Evolutionary conservation across 2,797 vertebrate genomes (phyloP).

Genomic region (Mormyrops boulengeri): DNA sequence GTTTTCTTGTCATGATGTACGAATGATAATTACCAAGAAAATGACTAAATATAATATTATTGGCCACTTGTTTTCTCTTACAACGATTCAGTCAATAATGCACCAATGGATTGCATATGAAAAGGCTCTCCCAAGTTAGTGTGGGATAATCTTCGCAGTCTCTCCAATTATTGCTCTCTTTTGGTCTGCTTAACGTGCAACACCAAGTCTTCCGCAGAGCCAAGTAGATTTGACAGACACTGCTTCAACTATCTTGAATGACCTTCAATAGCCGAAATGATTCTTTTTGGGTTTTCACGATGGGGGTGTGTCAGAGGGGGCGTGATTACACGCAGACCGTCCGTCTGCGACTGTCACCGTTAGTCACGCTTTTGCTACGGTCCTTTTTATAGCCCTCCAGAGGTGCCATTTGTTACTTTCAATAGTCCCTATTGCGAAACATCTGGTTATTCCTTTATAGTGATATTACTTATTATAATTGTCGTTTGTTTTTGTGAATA

Average conservation of each 20-base stretch:
- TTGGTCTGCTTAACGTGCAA: neutral
- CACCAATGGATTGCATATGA: neutral
- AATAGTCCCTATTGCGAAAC: neutral
- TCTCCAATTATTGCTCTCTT: neutral
- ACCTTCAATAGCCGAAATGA: neutral
- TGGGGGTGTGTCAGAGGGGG: neutral
- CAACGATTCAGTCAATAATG: neutral
- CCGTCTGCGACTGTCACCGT: neutral
- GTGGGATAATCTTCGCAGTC: neutral
- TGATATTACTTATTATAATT: neutral
- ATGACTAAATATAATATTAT: neutral
- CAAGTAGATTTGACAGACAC: neutral
- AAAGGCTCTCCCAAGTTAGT: neutral
- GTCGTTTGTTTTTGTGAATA: neutral
- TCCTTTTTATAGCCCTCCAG: neutral
- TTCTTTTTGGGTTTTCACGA: neutral
- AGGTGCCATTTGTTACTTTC: neutral
- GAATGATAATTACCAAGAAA: neutral
- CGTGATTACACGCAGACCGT: neutral
- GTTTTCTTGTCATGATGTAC: constrained; percentile 51
- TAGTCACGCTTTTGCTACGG: neutral
- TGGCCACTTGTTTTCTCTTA: neutral
- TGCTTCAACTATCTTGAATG: neutral
- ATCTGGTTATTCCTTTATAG: neutral
- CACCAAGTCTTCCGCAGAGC: neutral